These are phyloP conservation scores for Nephrocerus scutellatus DNA, from an alignment of 2,888 invertebrate species.

Conservation along the genomic window DNA sequence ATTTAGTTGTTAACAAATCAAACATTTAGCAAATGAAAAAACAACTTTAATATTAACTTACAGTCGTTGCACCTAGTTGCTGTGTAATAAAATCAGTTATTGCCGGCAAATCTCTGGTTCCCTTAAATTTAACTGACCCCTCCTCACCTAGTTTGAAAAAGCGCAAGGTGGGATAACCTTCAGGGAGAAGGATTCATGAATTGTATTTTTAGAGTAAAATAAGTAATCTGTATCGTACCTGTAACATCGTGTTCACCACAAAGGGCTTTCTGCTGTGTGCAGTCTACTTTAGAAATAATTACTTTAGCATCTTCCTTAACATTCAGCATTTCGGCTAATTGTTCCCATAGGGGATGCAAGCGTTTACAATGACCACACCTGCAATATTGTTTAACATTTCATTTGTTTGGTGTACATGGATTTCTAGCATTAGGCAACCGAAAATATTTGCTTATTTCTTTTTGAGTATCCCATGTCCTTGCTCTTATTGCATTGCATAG, in stretches of 20 bases:
- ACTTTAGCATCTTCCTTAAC: constrained; percentile 57
- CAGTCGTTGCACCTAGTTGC: constrained; percentile 56
- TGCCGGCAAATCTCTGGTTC: constrained; percentile 69
- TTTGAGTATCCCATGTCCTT: no score
- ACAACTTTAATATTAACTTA: constrained; percentile 6
- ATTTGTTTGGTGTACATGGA: no score
- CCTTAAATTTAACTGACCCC: constrained; percentile 67
- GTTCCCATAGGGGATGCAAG: constrained; percentile 77
- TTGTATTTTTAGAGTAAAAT: no score
- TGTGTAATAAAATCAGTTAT: constrained; percentile 71
- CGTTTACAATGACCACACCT: constrained; percentile 85
- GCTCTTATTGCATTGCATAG: no score
- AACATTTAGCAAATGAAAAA: neutral
- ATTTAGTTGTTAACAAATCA: neutral
- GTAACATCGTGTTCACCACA: constrained; percentile 72
- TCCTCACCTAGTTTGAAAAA: constrained; percentile 66
- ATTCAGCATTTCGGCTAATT: constrained; percentile 66
- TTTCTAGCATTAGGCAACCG: no score
- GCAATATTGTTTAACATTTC: no score
- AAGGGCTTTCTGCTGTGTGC: constrained; percentile 64
- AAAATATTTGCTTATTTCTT: no score
- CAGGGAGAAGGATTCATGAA: no score
- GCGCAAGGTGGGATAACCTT: constrained; percentile 77
- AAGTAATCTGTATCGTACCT: no score
- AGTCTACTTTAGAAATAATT: constrained; percentile 77